Percentiles rank a stretch among this genome's conserved stretches.
These are phyloP conservation scores for Propithecus deckenii DNA, from an alignment of 2,797 vertebrate genomes.

Conservation along the genomic window DNA sequence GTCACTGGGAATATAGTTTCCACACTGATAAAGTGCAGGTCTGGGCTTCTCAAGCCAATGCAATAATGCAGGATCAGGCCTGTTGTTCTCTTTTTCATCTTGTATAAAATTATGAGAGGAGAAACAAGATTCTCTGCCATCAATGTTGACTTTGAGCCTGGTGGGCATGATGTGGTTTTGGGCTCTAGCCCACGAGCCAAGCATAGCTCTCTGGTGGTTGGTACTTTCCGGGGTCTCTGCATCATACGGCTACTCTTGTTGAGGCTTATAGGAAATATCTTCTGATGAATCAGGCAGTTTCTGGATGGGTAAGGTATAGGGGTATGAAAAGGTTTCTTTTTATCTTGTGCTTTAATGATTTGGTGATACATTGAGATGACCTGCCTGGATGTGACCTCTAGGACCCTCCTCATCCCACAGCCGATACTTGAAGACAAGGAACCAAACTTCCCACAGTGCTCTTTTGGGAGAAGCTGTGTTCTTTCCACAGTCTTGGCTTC, in stretches of 20 bases:
- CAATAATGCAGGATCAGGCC: background rate
- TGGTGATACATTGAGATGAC: background rate
- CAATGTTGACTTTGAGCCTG: background rate
- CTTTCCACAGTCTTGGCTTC: background rate
- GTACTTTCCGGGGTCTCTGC: no score
- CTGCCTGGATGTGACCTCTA: background rate
- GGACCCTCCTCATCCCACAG: background rate
- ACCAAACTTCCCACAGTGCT: background rate
- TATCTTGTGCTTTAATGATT: background rate
- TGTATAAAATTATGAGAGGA: background rate
- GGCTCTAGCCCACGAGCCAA: background rate
- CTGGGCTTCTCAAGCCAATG: background rate
- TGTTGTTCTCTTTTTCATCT: background rate
- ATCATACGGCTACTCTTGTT: background rate
- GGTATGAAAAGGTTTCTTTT: background rate
- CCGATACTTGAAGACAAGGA: background rate
- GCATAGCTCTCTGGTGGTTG: accelerated
- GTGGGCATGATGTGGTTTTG: background rate
- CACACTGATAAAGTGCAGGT: background rate
- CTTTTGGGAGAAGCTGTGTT: background rate
- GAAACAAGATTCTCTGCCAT: background rate
- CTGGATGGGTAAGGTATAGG: background rate
- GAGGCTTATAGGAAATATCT: background rate
- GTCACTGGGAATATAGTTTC: background rate
- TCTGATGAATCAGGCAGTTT: background rate